Conservation (phyloP, 2,888 invertebrate species). For the Drosophila gaucha region DNA sequence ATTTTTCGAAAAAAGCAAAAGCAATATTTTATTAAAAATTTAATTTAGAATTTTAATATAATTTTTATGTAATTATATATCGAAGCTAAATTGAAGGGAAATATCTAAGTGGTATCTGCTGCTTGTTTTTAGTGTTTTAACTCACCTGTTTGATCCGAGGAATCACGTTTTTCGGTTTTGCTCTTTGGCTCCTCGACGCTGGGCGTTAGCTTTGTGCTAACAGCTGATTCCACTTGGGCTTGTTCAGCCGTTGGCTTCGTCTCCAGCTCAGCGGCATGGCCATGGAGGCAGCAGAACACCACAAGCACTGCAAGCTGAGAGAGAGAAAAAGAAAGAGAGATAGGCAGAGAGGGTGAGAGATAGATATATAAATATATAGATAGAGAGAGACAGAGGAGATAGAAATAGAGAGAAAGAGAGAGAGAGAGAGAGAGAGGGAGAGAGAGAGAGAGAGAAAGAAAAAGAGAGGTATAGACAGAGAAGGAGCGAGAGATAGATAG, state of each 20-base stretch:
- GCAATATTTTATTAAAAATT: no score
- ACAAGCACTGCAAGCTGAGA: conserved; percentile 29
- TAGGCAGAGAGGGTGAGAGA: neutral
- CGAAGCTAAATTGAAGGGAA: neutral
- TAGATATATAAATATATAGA: neutral
- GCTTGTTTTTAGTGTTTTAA: no score
- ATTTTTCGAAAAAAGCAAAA: no score
- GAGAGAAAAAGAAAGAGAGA: neutral
- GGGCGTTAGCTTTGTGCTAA: conserved; percentile 60
- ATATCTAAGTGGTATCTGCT: no score
- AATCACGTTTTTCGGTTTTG: conserved; percentile 76
- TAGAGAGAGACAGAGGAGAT: no score
- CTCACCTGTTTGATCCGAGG: conserved; percentile 72
- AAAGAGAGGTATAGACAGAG: no score
- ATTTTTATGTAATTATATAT: no score
- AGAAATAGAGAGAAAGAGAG: no score
- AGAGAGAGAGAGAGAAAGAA: no score
- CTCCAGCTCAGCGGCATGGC: conserved; percentile 44
- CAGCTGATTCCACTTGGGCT: conserved; percentile 21
- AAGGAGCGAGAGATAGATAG: no score
- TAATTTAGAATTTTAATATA: no score
- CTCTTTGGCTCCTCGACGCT: conserved; percentile 67
- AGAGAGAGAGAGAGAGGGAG: no score
- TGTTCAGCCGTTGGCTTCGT: conserved; percentile 32
- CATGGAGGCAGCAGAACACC: conserved; percentile 31